Evolutionary conservation across 2,113 vertebrate species (phyloP).

Genomic region (Turnix velox): DNA sequence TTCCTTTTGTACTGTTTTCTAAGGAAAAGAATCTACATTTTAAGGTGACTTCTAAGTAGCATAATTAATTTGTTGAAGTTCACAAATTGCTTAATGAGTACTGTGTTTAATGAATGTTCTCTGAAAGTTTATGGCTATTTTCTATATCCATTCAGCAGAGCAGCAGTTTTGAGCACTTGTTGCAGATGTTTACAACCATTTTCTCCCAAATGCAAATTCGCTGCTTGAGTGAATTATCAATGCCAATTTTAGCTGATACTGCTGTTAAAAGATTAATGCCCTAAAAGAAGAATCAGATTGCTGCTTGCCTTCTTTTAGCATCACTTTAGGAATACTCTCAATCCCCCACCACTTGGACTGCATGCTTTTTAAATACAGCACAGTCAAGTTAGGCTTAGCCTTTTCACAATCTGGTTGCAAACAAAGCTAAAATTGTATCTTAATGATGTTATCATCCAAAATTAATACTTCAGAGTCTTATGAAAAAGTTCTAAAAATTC

Average conservation of each 20-base stretch:
- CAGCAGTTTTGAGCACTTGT: not conserved
- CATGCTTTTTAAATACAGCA: not conserved
- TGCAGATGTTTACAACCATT: not conserved
- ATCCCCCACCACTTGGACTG: not conserved
- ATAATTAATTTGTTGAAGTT: not conserved
- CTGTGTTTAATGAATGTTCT: not conserved
- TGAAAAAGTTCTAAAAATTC: not conserved
- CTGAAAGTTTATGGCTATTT: not conserved
- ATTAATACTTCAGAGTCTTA: not conserved
- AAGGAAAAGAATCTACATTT: not conserved
- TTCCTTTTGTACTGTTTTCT: not conserved
- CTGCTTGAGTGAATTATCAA: slow-evolving; percentile 11
- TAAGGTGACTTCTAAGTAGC: not conserved
- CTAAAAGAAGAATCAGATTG: not conserved
- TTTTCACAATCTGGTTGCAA: not conserved
- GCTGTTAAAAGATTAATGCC: slow-evolving; percentile 23
- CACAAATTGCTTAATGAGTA: not conserved
- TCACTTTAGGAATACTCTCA: not conserved
- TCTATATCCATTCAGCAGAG: not conserved
- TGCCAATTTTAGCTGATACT: slow-evolving; percentile 7
- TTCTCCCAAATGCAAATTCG: slow-evolving; percentile 23
- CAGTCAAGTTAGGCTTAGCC: not conserved
- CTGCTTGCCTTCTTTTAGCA: not conserved
- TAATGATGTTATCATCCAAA: not conserved
- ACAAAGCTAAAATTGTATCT: not conserved